These are phyloP conservation scores for Boulengerochromis microlepis DNA, from an alignment of 2,113 vertebrate genomes.

Conservation along the genomic window DNA sequence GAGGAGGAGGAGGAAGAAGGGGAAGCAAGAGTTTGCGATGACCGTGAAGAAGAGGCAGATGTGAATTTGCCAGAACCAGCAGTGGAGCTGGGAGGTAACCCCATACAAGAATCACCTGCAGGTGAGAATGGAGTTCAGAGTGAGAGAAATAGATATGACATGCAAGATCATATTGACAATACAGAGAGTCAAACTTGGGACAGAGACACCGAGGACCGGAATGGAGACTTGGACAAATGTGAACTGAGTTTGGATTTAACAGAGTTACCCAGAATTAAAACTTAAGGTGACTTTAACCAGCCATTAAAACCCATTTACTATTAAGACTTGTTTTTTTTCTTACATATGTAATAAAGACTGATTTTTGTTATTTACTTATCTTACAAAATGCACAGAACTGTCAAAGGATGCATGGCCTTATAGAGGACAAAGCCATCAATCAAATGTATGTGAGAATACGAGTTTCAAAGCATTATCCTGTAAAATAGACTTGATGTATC, in stretches of 20 bases:
- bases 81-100: neutral
- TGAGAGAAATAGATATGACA: conserved; percentile 6
- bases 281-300: conserved; percentile 13
- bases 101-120: neutral
- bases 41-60: neutral
- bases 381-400: conserved; percentile 30
- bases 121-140: neutral
- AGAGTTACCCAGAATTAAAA: conserved; percentile 53
- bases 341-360: neutral
- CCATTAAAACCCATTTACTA: conserved; percentile 12
- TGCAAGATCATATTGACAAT: neutral
- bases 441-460: conserved; percentile 11
- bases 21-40: neutral
- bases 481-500: conserved; percentile 7
- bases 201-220: conserved; percentile 11
- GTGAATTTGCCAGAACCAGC: neutral
- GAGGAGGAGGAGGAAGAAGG: conserved; percentile 55
- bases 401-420: conserved; percentile 15
- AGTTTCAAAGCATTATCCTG: neutral
- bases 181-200: conserved; percentile 19
- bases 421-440: conserved; percentile 32
- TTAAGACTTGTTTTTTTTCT: neutral
- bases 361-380: neutral
- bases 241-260: conserved; percentile 40
- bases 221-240: conserved; percentile 47